These are phyloP conservation scores for Mactra quadrangularis DNA, from an alignment of 1,140 invertebrate species.

Conservation along the genomic window DNA sequence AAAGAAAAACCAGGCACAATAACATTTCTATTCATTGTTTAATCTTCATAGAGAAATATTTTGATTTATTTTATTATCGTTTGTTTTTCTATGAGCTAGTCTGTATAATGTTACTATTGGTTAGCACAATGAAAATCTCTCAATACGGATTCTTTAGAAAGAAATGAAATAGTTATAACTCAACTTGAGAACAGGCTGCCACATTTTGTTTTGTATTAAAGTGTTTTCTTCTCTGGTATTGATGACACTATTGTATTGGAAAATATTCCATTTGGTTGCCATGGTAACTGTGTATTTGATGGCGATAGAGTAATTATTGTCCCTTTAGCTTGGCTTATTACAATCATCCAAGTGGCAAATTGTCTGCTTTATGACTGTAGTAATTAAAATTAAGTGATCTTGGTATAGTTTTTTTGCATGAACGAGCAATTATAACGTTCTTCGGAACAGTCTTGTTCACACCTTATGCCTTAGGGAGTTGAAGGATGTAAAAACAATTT, in stretches of 20 bases:
- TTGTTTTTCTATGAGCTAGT: too few species aligned
- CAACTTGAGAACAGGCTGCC: background rate
- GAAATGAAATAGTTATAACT: too few species aligned
- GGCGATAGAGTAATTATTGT: conserved; percentile 32
- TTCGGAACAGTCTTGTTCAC: too few species aligned
- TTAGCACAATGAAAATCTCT: too few species aligned
- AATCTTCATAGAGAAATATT: too few species aligned
- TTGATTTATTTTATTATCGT: too few species aligned
- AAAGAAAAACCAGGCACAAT: too few species aligned
- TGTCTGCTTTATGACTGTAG: conserved; percentile 28
- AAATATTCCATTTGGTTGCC: conserved; percentile 44
- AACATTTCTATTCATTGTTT: too few species aligned
- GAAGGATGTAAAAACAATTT: conserved; percentile 5
- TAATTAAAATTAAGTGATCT: conserved; percentile 50
- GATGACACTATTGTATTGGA: conserved; percentile 35
- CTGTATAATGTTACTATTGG: too few species aligned
- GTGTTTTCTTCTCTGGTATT: conserved; percentile 30
- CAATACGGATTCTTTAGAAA: too few species aligned
- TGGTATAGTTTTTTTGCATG: too few species aligned
- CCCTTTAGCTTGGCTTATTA: conserved; percentile 35
- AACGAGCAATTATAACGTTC: too few species aligned
- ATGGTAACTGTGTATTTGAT: conserved; percentile 21
- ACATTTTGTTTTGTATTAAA: conserved; percentile 12
- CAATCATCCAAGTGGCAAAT: conserved; percentile 31
- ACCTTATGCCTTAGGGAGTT: background rate